Percentiles rank a stretch among this genome's conserved stretches.
These are phyloP conservation scores for Rhodophaea formosa DNA, from an alignment of 2,888 invertebrate genomes.

Conservation along the genomic window DNA sequence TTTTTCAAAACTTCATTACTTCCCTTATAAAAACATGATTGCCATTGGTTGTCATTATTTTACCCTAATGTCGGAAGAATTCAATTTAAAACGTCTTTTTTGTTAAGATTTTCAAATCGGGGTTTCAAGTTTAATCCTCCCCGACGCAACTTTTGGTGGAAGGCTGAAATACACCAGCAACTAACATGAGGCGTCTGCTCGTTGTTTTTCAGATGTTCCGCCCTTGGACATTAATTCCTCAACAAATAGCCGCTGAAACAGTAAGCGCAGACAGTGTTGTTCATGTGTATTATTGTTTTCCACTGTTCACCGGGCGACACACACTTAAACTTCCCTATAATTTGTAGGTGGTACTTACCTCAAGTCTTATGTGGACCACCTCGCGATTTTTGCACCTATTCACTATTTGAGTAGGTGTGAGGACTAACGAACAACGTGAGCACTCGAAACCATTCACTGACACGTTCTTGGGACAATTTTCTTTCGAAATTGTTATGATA, in stretches of 20 bases:
- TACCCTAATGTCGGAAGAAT: too few relatives aligned
- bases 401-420: constrained; percentile 31
- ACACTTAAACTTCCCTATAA: constrained; percentile 47
- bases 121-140: neutral
- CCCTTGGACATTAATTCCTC: constrained; percentile 78
- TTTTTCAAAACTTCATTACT: neutral
- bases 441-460: constrained; percentile 61
- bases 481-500: constrained; percentile 59
- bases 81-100: too few relatives aligned
- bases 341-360: constrained; percentile 42
- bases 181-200: constrained; percentile 74
- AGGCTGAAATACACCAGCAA: constrained; percentile 62
- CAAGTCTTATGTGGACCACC: constrained; percentile 46
- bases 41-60: too few relatives aligned
- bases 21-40: too few relatives aligned
- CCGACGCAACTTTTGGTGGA: constrained; percentile 40
- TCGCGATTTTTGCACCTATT: constrained; percentile 48
- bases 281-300: constrained; percentile 75
- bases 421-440: constrained; percentile 42
- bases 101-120: neutral
- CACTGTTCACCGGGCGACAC: constrained; percentile 68
- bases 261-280: constrained; percentile 79
- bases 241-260: constrained; percentile 76
- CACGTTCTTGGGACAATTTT: constrained; percentile 53
- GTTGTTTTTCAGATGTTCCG: constrained; percentile 79